Percentiles rank a stretch among this genome's conserved stretches.
Evolutionary conservation across 2,888 invertebrate genomes (phyloP).

Genomic region (Hyles lineata): DNA sequence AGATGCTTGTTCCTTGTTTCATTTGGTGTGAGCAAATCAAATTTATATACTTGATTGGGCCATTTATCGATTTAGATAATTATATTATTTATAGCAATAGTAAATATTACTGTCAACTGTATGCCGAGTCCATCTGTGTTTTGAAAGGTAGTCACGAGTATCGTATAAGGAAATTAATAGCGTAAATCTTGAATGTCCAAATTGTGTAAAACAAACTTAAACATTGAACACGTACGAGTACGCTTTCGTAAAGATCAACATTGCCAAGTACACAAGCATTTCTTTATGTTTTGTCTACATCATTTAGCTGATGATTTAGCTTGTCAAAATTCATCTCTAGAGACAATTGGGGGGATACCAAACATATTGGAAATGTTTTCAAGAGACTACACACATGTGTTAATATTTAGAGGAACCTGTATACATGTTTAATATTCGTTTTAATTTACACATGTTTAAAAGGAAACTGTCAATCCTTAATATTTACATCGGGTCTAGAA

Average conservation of each 20-base stretch:
- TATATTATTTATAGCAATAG: not conserved
- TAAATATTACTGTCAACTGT: not conserved
- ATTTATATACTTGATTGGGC: not conserved
- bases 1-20: not conserved
- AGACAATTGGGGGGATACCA: not conserved
- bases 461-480: constrained; percentile 2
- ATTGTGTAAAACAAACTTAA: not conserved
- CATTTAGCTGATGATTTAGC: too few species aligned
- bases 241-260: constrained; percentile 2
- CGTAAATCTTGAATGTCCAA: not conserved
- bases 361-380: not conserved
- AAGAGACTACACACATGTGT: not conserved
- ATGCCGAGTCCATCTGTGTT: not conserved
- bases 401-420: not conserved
- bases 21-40: not conserved
- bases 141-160: not conserved
- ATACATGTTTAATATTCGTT: not conserved
- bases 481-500: not conserved
- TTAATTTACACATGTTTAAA: not conserved
- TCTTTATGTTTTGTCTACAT: not conserved
- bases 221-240: not conserved
- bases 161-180: not conserved
- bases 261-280: not conserved
- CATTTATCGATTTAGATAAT: too few species aligned
- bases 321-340: too few species aligned